Evolutionary conservation across 2,888 invertebrate species (phyloP).

Genomic region (Ophonus ardosiacus): DNA sequence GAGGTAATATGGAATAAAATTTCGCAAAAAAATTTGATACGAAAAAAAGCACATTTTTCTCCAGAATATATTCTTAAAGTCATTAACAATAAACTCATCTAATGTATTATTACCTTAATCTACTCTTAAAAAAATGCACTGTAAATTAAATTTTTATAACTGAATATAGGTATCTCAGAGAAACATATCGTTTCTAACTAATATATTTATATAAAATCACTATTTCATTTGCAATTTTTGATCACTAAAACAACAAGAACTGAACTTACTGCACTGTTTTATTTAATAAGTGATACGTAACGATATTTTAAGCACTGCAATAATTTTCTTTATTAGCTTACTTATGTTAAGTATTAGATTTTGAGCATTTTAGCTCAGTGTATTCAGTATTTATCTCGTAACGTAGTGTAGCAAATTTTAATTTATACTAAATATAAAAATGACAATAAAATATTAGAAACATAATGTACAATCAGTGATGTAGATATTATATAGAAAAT

Average conservation of each 20-base stretch:
- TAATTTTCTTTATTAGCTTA: conserved; percentile 29
- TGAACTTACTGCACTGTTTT: conserved; percentile 4
- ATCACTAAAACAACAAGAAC: neutral
- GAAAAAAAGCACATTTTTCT: too few relatives aligned
- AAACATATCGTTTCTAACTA: conserved; percentile 25
- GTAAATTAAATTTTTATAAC: too few relatives aligned
- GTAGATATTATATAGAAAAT: neutral
- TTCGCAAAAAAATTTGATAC: too few relatives aligned
- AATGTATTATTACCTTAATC: too few relatives aligned
- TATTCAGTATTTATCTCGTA: conserved; percentile 44
- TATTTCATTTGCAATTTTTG: neutral
- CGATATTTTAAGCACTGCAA: conserved; percentile 22
- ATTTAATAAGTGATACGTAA: conserved; percentile 15
- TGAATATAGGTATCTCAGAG: neutral
- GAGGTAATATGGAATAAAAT: too few relatives aligned
- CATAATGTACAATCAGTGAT: conserved; percentile 34
- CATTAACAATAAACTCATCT: too few relatives aligned
- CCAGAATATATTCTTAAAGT: too few relatives aligned
- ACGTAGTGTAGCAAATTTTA: conserved; percentile 10
- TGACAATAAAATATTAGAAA: conserved; percentile 40
- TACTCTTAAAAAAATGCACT: too few relatives aligned
- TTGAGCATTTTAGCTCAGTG: conserved; percentile 56
- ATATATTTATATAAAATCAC: neutral
- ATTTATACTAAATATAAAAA: conserved; percentile 43
- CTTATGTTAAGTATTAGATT: conserved; percentile 55